Percentiles rank a stretch among this genome's conserved stretches.
Evolutionary conservation across 2,113 vertebrate genomes (phyloP).

Genomic region (Anhinga rufa): DNA sequence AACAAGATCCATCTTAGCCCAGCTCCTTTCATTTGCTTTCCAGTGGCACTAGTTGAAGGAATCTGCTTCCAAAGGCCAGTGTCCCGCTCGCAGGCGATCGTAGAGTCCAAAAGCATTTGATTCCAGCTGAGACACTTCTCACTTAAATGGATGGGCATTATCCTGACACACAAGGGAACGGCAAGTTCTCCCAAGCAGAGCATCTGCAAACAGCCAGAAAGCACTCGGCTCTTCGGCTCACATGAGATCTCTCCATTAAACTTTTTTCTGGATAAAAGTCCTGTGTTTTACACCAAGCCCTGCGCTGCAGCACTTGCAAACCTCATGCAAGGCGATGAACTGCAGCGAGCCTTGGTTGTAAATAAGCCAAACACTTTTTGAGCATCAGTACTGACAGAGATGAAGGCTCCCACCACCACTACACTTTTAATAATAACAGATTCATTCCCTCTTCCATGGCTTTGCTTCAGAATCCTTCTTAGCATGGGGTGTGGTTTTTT

Average conservation of each 20-base stretch:
- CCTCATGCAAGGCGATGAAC: neutral
- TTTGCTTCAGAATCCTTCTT: neutral
- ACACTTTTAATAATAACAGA: neutral
- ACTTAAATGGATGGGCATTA: neutral
- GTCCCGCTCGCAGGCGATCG: neutral
- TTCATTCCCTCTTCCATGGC: neutral
- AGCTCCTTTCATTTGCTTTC: neutral
- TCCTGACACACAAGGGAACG: neutral
- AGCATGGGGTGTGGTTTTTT: no score
- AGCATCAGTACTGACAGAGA: neutral
- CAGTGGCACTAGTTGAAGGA: neutral
- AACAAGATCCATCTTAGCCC: neutral
- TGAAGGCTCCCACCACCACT: neutral
- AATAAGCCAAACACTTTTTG: neutral
- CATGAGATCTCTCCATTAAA: accelerated
- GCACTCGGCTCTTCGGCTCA: neutral
- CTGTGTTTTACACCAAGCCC: neutral
- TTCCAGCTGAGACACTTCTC: neutral
- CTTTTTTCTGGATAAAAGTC: neutral
- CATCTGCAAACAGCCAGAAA: neutral
- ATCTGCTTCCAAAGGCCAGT: neutral
- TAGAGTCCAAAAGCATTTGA: neutral
- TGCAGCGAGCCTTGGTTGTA: neutral
- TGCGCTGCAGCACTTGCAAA: neutral
- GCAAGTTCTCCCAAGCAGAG: neutral